Evolutionary conservation across 2,888 invertebrate species (phyloP).

Genomic region (Heterodera filipjevi): DNA sequence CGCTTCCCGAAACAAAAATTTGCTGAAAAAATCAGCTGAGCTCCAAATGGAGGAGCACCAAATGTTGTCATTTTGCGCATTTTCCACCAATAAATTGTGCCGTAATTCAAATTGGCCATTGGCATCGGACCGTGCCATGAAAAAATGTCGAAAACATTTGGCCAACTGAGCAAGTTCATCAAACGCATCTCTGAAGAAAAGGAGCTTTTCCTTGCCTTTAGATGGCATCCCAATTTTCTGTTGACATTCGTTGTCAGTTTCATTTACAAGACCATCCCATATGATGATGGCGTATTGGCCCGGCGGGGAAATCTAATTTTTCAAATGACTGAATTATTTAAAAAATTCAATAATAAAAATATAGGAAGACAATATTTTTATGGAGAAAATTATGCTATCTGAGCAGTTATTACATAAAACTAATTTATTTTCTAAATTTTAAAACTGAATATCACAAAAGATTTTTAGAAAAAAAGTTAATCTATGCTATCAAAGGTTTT

Average conservation of each 20-base stretch:
- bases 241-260: neutral
- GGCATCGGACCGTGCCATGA: neutral
- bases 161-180: neutral
- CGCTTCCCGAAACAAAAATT: neutral
- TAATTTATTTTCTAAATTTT: too few species aligned
- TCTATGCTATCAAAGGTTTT: too few species aligned
- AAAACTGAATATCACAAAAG: too few species aligned
- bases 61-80: neutral
- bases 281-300: neutral
- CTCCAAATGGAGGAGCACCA: neutral
- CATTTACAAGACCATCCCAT: neutral
- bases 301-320: neutral
- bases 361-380: too few species aligned
- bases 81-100: slow-evolving; percentile 2
- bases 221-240: neutral
- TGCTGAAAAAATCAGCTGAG: neutral
- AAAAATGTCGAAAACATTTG: neutral
- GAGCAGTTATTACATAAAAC: too few species aligned
- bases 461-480: too few species aligned
- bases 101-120: neutral
- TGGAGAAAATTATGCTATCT: too few species aligned
- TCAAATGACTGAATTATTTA: neutral
- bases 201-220: too few species aligned
- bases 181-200: neutral
- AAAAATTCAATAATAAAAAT: neutral